Evolutionary conservation across 2,888 invertebrate genomes (phyloP).

Genomic region (Synergus umbraculus): DNA sequence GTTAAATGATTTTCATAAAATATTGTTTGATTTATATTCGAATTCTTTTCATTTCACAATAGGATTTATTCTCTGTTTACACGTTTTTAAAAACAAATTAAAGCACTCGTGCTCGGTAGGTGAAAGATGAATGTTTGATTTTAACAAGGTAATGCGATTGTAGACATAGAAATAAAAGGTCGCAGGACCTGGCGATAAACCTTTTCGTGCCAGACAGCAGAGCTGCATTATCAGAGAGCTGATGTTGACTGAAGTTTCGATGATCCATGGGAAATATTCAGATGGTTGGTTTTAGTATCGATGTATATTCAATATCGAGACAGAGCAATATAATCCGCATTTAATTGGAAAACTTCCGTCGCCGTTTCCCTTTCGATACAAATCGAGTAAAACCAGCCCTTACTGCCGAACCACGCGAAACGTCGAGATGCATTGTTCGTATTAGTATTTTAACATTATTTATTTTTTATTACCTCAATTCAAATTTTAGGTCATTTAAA

Average conservation of each 20-base stretch:
- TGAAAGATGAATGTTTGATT: conserved; percentile 11
- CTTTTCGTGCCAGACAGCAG: conserved; percentile 61
- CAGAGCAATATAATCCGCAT: conserved; percentile 76
- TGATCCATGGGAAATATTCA: conserved; percentile 72
- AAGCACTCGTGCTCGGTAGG: background rate
- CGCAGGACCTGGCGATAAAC: conserved; percentile 51
- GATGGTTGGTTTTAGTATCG: conserved; percentile 64
- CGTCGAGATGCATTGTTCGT: conserved; percentile 38
- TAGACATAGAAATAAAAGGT: conserved; percentile 45
- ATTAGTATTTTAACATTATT: conserved; percentile 46
- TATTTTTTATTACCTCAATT: conserved; percentile 49
- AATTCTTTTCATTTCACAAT: background rate
- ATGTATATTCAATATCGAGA: conserved; percentile 70
- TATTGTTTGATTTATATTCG: background rate
- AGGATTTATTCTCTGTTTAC: conserved; percentile 47
- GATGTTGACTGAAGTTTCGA: conserved; percentile 76
- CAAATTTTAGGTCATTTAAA: background rate
- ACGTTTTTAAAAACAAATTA: conserved; percentile 43
- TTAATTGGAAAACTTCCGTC: conserved; percentile 76
- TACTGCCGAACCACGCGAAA: conserved; percentile 55
- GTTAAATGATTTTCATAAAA: background rate
- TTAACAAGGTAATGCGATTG: conserved; percentile 55
- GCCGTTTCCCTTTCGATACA: conserved; percentile 66
- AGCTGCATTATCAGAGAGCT: conserved; percentile 58
- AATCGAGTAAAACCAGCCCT: conserved; percentile 61